Conservation (phyloP, 1,140 invertebrate species). For the Palaemon carinicauda region DNA sequence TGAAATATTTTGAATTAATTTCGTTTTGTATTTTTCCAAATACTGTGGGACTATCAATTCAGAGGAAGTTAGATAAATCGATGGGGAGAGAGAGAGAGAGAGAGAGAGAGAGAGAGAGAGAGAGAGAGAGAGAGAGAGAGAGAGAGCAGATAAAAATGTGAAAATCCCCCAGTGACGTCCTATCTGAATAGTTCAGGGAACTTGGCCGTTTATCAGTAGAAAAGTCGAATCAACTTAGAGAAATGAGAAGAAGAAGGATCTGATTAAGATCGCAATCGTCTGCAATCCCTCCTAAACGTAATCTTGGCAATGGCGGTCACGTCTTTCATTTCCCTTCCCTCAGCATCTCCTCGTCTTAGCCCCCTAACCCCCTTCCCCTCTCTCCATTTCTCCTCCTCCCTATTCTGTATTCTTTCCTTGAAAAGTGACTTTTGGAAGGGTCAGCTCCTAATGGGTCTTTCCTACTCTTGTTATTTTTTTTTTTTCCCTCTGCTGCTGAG, state of each 20-base stretch:
- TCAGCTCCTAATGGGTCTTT: not conserved
- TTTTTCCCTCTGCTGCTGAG: not conserved
- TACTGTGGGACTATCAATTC: no score
- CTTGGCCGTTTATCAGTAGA: not conserved
- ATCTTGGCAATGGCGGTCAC: slow-evolving; percentile 44
- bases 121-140: no score
- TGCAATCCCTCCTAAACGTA: slow-evolving; percentile 6
- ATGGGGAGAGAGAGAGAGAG: no score
- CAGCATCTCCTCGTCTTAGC: not conserved
- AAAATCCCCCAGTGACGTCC: no score
- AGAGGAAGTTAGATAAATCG: no score
- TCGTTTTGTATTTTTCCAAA: no score
- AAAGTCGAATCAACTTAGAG: not conserved
- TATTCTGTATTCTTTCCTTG: slow-evolving; percentile 40
- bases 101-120: no score
- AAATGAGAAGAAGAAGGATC: not conserved
- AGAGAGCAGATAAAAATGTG: no score
- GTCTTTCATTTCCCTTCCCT: slow-evolving; percentile 34
- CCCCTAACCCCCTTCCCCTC: not conserved
- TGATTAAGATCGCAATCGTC: slow-evolving; percentile 20
- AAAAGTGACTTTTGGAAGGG: slow-evolving; percentile 21
- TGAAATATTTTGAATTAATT: no score
- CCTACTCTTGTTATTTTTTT: not conserved
- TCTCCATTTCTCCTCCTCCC: not conserved
- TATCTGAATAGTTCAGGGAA: no score